Percentiles rank a stretch among this genome's conserved stretches.
Evolutionary conservation across 2,888 invertebrate genomes (phyloP).

Genomic region (Tipula vernalis): DNA sequence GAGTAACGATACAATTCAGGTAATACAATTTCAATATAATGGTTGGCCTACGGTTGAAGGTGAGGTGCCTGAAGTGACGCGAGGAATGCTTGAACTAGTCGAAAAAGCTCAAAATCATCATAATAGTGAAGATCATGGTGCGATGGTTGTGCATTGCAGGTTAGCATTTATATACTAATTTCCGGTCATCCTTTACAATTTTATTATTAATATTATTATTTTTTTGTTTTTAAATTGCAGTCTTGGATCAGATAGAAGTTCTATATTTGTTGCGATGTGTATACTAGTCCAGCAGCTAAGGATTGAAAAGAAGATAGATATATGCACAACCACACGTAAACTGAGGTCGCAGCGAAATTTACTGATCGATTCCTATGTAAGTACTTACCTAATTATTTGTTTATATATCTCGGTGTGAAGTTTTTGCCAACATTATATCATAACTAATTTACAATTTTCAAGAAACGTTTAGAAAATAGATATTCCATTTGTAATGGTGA

Average conservation of each 20-base stretch:
- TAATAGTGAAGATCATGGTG: slow-evolving; percentile 40
- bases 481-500: too few species aligned
- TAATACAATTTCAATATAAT: slow-evolving; percentile 80
- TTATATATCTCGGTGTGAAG: background rate
- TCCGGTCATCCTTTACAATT: background rate
- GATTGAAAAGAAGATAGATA: slow-evolving; percentile 73
- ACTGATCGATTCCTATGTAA: slow-evolving; percentile 60
- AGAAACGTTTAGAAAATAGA: too few species aligned
- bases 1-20: slow-evolving; percentile 60
- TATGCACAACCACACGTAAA: slow-evolving; percentile 72
- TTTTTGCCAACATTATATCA: background rate
- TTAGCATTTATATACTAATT: slow-evolving; percentile 25
- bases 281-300: slow-evolving; percentile 74
- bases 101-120: slow-evolving; percentile 52
- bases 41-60: slow-evolving; percentile 86
- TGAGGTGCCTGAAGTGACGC: slow-evolving; percentile 79
- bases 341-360: slow-evolving; percentile 71
- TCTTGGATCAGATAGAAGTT: slow-evolving; percentile 76
- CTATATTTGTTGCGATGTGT: slow-evolving; percentile 79
- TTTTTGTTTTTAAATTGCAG: slow-evolving; percentile 32
- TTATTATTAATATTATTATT: background rate
- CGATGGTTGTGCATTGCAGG: slow-evolving; percentile 81
- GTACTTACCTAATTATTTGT: slow-evolving; percentile 17
- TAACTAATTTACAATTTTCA: background rate
- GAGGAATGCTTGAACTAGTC: slow-evolving; percentile 75